Evolutionary conservation across 2,888 invertebrate genomes (phyloP).

Genomic region (Pimpla rufipes): DNA sequence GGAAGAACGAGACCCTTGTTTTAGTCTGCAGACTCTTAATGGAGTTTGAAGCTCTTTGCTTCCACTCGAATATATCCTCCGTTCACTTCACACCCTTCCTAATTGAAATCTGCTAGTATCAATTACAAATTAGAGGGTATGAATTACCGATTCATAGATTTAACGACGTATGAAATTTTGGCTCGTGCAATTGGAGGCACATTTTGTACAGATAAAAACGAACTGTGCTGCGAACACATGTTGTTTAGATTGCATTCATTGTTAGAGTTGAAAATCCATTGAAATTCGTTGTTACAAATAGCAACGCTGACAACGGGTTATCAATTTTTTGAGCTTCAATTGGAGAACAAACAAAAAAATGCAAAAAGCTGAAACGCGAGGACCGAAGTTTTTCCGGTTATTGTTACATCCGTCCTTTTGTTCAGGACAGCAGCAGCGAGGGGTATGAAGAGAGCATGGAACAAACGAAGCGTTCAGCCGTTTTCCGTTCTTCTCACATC

Average conservation of each 20-base stretch:
- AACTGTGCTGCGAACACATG: not conserved
- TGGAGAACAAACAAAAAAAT: conserved; percentile 1
- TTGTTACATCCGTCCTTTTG: conserved; percentile 13
- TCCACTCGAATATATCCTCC: too few species aligned
- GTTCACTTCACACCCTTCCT: too few species aligned
- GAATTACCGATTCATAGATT: too few species aligned
- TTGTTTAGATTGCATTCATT: not conserved
- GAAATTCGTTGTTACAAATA: not conserved
- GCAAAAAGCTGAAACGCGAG: conserved; percentile 6
- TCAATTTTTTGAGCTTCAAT: conserved; percentile 13
- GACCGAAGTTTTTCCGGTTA: conserved; percentile 4
- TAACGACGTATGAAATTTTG: not conserved
- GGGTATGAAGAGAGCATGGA: conserved; percentile 4
- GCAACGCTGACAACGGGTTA: conserved; percentile 3
- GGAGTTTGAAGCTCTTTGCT: too few species aligned
- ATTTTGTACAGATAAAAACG: not conserved
- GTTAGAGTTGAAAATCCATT: not conserved
- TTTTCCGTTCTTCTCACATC: conserved; percentile 1
- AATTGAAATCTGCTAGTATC: too few species aligned
- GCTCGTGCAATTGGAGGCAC: not conserved
- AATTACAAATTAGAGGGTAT: too few species aligned
- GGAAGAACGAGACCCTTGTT: too few species aligned
- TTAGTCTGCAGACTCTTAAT: too few species aligned
- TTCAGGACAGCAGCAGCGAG: not conserved
- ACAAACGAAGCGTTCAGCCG: conserved; percentile 14